Percentiles rank a stretch among this genome's conserved stretches.
phyloP scores from a whole-genome alignment of 2,888 invertebrate genomes.

The Melanostoma mellinum region DNA sequence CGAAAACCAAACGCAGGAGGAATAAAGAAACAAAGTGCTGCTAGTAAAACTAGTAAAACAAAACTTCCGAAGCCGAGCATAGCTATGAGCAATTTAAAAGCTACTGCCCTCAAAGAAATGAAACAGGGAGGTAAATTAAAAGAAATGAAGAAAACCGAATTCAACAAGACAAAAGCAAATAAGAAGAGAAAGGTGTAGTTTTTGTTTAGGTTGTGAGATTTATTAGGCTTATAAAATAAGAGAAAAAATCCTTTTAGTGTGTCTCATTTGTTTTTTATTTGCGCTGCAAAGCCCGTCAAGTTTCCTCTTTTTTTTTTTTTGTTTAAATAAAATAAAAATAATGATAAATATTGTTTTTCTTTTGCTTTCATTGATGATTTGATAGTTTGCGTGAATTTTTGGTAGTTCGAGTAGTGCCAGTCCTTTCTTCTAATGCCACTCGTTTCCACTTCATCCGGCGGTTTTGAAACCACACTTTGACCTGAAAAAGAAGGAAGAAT shows the following conservation, averaged over 20 bases:
- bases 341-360: neutral
- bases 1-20: slow-evolving; percentile 78
- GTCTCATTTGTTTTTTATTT: slow-evolving; percentile 12
- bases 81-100: slow-evolving; percentile 73
- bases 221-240: slow-evolving; percentile 44
- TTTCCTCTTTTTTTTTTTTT: slow-evolving; percentile 75
- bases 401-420: slow-evolving; percentile 10
- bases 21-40: slow-evolving; percentile 75
- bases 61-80: slow-evolving; percentile 62
- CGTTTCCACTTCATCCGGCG: slow-evolving; percentile 93
- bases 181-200: slow-evolving; percentile 58
- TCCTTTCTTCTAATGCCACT: slow-evolving; percentile 83
- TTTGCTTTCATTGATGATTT: slow-evolving; percentile 8
- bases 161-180: slow-evolving; percentile 71
- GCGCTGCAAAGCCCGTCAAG: slow-evolving; percentile 74
- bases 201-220: slow-evolving; percentile 43
- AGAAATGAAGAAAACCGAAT: slow-evolving; percentile 71
- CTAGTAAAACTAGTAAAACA: slow-evolving; percentile 72
- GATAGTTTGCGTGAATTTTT: slow-evolving; percentile 41
- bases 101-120: slow-evolving; percentile 76
- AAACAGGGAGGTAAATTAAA: slow-evolving; percentile 59
- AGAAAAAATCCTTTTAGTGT: slow-evolving; percentile 61
- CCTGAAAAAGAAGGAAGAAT: slow-evolving; percentile 82
- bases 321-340: slow-evolving; percentile 8
- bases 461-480: slow-evolving; percentile 94